phyloP scores from a whole-genome alignment of 2,113 vertebrate species.

The Aphelocoma coerulescens region DNA sequence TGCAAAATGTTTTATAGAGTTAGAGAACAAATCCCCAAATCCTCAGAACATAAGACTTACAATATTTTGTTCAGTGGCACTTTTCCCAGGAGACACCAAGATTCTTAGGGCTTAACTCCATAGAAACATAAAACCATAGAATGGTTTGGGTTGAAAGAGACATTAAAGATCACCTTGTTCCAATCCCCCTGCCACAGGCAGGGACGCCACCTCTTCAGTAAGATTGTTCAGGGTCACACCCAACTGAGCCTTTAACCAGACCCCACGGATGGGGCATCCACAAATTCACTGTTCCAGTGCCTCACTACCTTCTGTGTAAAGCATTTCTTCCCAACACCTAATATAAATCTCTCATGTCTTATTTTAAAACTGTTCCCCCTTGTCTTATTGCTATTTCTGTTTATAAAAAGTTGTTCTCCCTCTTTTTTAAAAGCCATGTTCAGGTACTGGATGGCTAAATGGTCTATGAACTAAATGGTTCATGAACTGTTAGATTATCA shows the following conservation, averaged over 20 bases:
- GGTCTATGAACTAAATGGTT: neutral
- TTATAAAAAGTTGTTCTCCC: neutral
- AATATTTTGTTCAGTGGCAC: neutral
- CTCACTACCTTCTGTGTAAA: neutral
- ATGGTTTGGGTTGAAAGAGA: neutral
- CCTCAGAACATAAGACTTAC: neutral
- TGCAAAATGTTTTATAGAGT: neutral
- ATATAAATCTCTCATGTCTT: neutral
- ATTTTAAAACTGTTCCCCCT: neutral
- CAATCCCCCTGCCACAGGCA: no score
- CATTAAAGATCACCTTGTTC: neutral
- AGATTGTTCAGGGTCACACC: no score
- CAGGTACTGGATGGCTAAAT: neutral
- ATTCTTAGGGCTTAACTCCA: neutral
- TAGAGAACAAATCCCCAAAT: neutral
- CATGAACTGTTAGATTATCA: neutral
- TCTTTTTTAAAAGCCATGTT: neutral
- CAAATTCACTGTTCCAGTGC: neutral
- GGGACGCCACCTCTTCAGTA: no score
- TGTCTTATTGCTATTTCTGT: neutral
- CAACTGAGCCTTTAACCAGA: neutral
- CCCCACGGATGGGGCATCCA: accelerated
- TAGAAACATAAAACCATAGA: neutral
- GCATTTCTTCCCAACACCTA: neutral
- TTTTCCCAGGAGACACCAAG: neutral